A percentile compares a stretch with the other conserved stretches of the same genome.
Conservation (phyloP, 2,888 invertebrate genomes). For the Dinocampus coccinellae region DNA sequence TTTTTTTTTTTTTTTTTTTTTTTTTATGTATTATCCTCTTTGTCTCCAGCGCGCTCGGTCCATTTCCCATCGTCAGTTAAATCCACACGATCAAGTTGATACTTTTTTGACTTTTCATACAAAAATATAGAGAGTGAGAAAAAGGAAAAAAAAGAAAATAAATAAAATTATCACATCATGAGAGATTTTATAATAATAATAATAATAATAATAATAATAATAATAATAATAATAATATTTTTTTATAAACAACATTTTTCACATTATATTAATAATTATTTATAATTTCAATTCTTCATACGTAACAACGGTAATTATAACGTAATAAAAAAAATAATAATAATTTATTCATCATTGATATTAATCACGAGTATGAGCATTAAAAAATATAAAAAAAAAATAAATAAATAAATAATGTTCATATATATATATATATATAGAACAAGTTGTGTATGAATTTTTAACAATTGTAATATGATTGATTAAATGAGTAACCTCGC, state of each 20-base stretch:
- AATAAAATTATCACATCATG: not conserved
- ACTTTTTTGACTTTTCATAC: constrained; percentile 5
- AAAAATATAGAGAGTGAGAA: constrained; percentile 2
- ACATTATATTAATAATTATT: not conserved
- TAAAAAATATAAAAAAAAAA: constrained; percentile 8
- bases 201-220: not conserved
- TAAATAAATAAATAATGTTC: not conserved
- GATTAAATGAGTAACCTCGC: constrained; percentile 29
- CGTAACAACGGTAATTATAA: constrained; percentile 13
- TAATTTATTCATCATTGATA: not conserved
- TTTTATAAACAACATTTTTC: too few relatives aligned
- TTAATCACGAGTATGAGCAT: constrained; percentile 14
- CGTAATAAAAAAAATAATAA: constrained; percentile 11
- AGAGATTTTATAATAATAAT: not conserved
- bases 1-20: constrained; percentile 14
- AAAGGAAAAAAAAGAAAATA: not conserved
- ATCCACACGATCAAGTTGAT: constrained; percentile 4
- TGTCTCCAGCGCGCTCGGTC: constrained; percentile 22
- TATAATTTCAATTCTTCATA: not conserved
- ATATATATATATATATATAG: too few relatives aligned
- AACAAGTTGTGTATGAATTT: too few relatives aligned
- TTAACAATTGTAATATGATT: constrained; percentile 9
- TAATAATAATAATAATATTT: too few relatives aligned
- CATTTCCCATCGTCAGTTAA: constrained; percentile 25
- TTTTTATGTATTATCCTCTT: constrained; percentile 28